Evolutionary conservation across 2,888 invertebrate species (phyloP).

Genomic region (Monopis laevigella): DNA sequence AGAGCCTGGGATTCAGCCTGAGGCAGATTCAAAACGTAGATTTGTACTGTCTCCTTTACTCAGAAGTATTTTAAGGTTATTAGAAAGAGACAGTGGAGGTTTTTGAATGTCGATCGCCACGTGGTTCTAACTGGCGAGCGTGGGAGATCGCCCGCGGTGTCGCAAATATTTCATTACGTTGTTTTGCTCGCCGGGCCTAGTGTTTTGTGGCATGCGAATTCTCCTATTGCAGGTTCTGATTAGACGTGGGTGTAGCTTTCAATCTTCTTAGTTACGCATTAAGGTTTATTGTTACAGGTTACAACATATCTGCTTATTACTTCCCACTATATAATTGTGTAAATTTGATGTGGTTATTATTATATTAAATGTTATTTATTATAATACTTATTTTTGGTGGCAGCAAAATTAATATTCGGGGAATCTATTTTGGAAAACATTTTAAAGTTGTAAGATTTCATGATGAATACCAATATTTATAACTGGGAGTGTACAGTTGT

Average conservation of each 20-base stretch:
- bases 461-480: too few relatives aligned
- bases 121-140: slow-evolving; percentile 33
- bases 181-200: slow-evolving; percentile 20
- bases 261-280: slow-evolving; percentile 19
- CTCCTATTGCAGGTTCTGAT: slow-evolving; percentile 31
- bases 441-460: too few relatives aligned
- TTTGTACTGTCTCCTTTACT: slow-evolving; percentile 6
- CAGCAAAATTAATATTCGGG: too few relatives aligned
- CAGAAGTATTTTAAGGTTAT: slow-evolving; percentile 16
- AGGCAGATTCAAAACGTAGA: slow-evolving; percentile 28
- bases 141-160: slow-evolving; percentile 43
- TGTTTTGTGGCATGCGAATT: slow-evolving; percentile 34
- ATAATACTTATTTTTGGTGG: too few relatives aligned
- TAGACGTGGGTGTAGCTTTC: slow-evolving; percentile 15
- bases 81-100: slow-evolving; percentile 26
- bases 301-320: too few relatives aligned
- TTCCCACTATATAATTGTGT: too few relatives aligned
- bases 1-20: slow-evolving; percentile 42
- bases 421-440: too few relatives aligned
- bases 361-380: too few relatives aligned
- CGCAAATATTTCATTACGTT: slow-evolving; percentile 21
- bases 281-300: too few relatives aligned
- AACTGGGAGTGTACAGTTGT: too few relatives aligned
- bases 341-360: too few relatives aligned
- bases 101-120: slow-evolving; percentile 23